Conservation (phyloP, 2,888 invertebrate genomes). For the Philereme vetulata region DNA sequence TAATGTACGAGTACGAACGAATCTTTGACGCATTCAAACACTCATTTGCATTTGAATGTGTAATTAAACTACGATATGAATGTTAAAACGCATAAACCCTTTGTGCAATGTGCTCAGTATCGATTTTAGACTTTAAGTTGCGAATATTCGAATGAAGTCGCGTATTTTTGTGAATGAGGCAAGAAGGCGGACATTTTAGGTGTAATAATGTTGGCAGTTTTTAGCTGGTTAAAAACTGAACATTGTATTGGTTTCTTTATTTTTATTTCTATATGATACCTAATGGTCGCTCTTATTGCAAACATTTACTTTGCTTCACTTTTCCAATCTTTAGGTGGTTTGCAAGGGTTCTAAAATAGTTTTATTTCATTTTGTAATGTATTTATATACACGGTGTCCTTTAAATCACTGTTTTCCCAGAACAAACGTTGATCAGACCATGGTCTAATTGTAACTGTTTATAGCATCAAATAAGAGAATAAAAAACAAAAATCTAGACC, state of each 20-base stretch:
- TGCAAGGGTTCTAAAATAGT: too few species aligned
- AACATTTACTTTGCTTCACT: too few species aligned
- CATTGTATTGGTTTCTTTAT: background rate
- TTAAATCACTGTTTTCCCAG: too few species aligned
- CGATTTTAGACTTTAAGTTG: conserved; percentile 48
- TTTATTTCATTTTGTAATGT: too few species aligned
- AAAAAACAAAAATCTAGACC: too few species aligned
- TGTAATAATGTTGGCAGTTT: conserved; percentile 18
- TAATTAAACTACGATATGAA: conserved; percentile 79
- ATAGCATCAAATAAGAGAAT: too few species aligned
- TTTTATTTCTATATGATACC: too few species aligned
- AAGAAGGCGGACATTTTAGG: conserved; percentile 23
- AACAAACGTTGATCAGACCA: too few species aligned
- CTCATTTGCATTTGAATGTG: conserved; percentile 82
- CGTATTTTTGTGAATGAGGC: conserved; percentile 32
- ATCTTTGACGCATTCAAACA: conserved; percentile 74
- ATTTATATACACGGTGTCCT: too few species aligned
- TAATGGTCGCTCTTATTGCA: too few species aligned
- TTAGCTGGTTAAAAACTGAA: conserved; percentile 7
- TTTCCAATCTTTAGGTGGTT: too few species aligned
- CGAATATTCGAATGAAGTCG: conserved; percentile 33
- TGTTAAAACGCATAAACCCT: conserved; percentile 64
- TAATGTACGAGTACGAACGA: conserved; percentile 53
- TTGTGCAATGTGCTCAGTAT: conserved; percentile 42
- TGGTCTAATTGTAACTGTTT: too few species aligned